Evolutionary conservation across 1,140 invertebrate species (phyloP).

Genomic region (Drosophila repleta): DNA sequence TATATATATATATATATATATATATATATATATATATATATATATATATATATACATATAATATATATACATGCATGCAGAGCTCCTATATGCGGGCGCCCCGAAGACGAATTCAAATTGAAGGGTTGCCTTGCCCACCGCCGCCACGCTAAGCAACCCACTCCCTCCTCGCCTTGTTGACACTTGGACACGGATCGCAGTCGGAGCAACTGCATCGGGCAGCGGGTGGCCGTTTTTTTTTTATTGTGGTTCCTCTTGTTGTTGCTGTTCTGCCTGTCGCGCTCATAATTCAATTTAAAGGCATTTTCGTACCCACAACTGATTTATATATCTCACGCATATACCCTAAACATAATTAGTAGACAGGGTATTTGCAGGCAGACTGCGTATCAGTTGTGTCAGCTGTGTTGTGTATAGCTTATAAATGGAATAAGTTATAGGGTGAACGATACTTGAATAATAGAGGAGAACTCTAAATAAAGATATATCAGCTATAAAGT

Average conservation of each 20-base stretch:
- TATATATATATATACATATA: constrained; percentile 3
- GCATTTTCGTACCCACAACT: constrained; percentile 43
- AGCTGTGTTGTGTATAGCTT: too few species aligned
- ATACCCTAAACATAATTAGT: constrained; percentile 11
- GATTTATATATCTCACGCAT: background rate
- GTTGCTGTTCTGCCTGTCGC: constrained; percentile 11
- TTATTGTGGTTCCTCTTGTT: background rate
- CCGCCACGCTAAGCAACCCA: background rate
- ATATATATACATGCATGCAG: constrained; percentile 17
- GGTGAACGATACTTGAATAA: too few species aligned
- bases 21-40: constrained; percentile 8
- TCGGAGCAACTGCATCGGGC: constrained; percentile 23
- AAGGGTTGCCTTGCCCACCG: constrained; percentile 58
- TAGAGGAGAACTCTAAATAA: too few species aligned
- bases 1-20: constrained; percentile 4
- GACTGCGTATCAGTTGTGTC: too few species aligned
- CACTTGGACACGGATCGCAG: constrained; percentile 64
- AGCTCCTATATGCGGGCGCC: constrained; percentile 68
- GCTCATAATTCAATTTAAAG: constrained; percentile 69
- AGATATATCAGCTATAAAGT: too few species aligned
- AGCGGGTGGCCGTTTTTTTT: background rate
- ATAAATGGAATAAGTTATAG: too few species aligned
- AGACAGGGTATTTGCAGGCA: background rate
- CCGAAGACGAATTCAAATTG: constrained; percentile 62
- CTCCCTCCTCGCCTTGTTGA: constrained; percentile 32